Conservation (phyloP, 2,888 invertebrate species). For the Onchidella celtica region DNA sequence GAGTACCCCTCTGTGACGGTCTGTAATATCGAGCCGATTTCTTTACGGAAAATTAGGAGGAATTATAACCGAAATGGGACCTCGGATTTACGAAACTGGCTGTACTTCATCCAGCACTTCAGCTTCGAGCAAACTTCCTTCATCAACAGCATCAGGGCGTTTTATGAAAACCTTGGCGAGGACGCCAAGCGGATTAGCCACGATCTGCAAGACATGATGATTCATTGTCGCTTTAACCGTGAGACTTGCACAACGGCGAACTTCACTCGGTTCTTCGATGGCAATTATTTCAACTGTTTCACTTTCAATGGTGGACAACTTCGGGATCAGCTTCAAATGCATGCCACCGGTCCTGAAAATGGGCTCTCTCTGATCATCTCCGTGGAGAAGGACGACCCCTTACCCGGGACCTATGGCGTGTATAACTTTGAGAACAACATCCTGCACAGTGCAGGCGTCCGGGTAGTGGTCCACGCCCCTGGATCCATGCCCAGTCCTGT, state of each 20-base stretch:
- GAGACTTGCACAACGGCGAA: constrained; percentile 64
- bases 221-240: constrained; percentile 72
- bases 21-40: constrained; percentile 75
- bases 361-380: constrained; percentile 75
- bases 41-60: constrained; percentile 64
- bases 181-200: constrained; percentile 70
- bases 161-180: constrained; percentile 73
- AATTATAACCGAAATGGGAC: background rate
- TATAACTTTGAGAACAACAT: constrained; percentile 74
- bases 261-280: constrained; percentile 71
- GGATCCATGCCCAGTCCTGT: constrained; percentile 76
- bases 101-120: constrained; percentile 25
- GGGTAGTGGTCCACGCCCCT: constrained; percentile 76
- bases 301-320: constrained; percentile 74
- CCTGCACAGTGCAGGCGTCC: constrained; percentile 73
- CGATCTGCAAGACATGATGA: constrained; percentile 68
- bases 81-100: constrained; percentile 19
- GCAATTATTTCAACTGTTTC: constrained; percentile 76
- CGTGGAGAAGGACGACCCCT: constrained; percentile 74
- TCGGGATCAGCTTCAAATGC: constrained; percentile 65
- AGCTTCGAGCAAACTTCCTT: constrained; percentile 44
- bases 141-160: constrained; percentile 61
- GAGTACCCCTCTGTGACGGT: constrained; percentile 75
- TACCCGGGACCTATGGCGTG: constrained; percentile 68
- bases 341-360: constrained; percentile 75